Conservation (phyloP, 2,797 vertebrate genomes). For the Pipistrellus pipistrellus region DNA sequence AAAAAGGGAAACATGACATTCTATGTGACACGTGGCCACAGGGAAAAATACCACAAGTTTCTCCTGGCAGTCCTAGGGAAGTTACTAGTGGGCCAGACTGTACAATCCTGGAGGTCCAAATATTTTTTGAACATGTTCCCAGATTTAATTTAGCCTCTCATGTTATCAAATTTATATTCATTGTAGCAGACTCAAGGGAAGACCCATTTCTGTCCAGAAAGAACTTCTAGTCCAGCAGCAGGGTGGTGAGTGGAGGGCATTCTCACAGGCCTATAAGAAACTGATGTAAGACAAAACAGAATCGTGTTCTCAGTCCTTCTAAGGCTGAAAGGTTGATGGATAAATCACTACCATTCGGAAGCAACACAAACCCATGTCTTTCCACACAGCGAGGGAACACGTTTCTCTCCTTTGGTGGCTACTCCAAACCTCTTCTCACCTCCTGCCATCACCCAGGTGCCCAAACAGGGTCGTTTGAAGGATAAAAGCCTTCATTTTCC, state of each 20-base stretch:
- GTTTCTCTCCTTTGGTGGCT: background rate
- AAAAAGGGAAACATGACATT: slow-evolving; percentile 41
- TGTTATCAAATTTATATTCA: slow-evolving; percentile 11
- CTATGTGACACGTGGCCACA: background rate
- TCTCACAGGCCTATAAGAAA: background rate
- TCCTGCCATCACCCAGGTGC: background rate
- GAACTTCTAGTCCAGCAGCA: background rate
- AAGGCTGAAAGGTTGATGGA: background rate
- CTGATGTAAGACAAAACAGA: background rate
- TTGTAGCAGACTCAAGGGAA: slow-evolving; percentile 2
- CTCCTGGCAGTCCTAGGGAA: background rate
- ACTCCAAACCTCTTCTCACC: background rate
- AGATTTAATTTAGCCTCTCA: background rate
- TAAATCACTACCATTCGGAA: background rate
- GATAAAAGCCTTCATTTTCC: background rate
- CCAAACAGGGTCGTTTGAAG: background rate
- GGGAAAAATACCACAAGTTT: background rate
- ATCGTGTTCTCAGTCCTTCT: background rate
- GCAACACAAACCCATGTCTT: background rate
- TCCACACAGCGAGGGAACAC: background rate
- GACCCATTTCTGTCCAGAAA: background rate
- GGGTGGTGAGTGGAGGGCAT: background rate
- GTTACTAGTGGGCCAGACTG: background rate
- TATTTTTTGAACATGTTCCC: background rate
- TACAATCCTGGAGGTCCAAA: background rate